phyloP scores from a whole-genome alignment of 1,140 invertebrate species.

The Drosophila serrata region DNA sequence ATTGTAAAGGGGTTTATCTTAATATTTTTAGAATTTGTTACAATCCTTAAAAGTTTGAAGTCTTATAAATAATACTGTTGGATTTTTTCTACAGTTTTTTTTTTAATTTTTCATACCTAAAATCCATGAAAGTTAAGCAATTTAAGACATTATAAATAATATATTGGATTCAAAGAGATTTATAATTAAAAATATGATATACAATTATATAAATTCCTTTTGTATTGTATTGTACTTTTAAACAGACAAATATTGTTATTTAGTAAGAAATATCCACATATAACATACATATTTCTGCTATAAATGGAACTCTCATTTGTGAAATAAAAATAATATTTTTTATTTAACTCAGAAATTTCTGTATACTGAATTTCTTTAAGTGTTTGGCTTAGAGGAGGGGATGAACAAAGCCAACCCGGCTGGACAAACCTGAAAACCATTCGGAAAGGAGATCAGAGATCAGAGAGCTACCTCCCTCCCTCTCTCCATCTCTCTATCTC shows the following conservation, averaged over 20 bases:
- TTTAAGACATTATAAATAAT: background rate
- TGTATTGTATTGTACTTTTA: too few species aligned
- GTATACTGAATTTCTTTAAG: background rate
- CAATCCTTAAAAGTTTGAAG: too few species aligned
- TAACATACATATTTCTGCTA: background rate
- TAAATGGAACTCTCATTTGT: background rate
- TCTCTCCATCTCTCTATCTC: constrained; percentile 33
- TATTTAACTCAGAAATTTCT: background rate
- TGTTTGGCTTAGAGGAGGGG: constrained; percentile 16
- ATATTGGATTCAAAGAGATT: background rate
- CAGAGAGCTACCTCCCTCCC: constrained; percentile 43
- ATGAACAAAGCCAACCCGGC: constrained; percentile 21
- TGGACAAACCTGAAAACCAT: constrained; percentile 51
- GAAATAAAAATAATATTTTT: background rate
- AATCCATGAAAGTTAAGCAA: background rate
- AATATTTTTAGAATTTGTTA: too few species aligned
- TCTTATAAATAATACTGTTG: too few species aligned
- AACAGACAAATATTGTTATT: background rate
- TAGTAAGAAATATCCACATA: background rate
- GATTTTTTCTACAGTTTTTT: background rate
- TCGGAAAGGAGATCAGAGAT: constrained; percentile 68
- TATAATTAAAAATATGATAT: too few species aligned
- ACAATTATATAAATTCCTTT: too few species aligned
- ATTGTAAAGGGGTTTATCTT: too few species aligned
- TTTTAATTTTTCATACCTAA: background rate